Conservation (phyloP, 2,797 vertebrate genomes). For the Danio albolineatus region DNA sequence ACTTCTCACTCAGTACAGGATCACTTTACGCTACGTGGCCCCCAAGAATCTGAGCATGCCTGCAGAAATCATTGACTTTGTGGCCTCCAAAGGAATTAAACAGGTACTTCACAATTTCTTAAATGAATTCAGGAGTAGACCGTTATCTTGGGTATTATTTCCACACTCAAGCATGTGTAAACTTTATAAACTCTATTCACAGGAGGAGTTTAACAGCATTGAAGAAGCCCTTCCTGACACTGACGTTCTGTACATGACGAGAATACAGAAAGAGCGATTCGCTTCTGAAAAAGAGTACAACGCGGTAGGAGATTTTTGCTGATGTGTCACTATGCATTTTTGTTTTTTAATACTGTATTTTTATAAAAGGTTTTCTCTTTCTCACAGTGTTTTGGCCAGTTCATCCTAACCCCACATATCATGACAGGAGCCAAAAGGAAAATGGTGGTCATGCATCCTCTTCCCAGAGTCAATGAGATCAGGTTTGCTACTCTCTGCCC, state of each 20-base stretch:
- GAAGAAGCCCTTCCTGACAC: constrained; percentile 94
- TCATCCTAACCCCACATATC: constrained; percentile 95
- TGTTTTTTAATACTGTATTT: background rate
- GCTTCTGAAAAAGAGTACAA: constrained; percentile 86
- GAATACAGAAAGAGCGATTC: constrained; percentile 97
- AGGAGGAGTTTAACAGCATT: constrained; percentile 95
- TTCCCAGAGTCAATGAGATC: constrained; percentile 96
- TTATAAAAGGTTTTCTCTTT: background rate
- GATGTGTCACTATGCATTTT: background rate
- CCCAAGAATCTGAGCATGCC: constrained; percentile 93
- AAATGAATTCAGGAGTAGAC: background rate
- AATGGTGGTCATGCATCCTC: constrained; percentile 98
- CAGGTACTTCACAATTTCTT: constrained; percentile 81
- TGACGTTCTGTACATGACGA: constrained; percentile 96
- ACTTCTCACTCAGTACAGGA: constrained; percentile 93
- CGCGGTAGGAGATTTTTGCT: constrained; percentile 76
- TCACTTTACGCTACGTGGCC: constrained; percentile 92
- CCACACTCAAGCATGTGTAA: background rate
- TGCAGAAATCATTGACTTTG: constrained; percentile 83
- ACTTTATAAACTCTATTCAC: constrained; percentile 23
- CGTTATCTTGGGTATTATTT: background rate
- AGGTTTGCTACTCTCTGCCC: constrained; percentile 76
- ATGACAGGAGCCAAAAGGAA: constrained; percentile 96
- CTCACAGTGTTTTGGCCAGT: constrained; percentile 93
- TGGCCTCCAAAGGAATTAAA: constrained; percentile 92